Conservation (phyloP, 2,888 invertebrate species). For the Hedychridium roseum region DNA sequence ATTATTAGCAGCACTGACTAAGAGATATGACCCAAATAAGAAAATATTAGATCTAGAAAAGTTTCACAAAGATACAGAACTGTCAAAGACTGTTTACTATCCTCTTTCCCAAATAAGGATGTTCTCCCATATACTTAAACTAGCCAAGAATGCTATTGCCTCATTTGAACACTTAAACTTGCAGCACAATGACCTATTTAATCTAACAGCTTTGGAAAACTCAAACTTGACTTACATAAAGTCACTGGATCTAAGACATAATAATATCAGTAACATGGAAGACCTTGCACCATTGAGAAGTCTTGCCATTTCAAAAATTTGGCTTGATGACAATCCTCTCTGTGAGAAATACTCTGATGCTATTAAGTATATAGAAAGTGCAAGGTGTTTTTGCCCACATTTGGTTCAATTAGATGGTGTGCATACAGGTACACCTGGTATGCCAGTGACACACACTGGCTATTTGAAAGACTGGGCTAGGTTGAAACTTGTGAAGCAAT, state of each 20-base stretch:
- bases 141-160: conserved; percentile 45
- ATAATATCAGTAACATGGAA: conserved; percentile 48
- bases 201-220: conserved; percentile 37
- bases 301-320: conserved; percentile 66
- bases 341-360: conserved; percentile 72
- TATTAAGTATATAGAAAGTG: conserved; percentile 68
- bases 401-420: conserved; percentile 69
- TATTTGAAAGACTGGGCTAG: conserved; percentile 35
- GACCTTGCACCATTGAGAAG: conserved; percentile 52
- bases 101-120: conserved; percentile 65
- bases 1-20: conserved; percentile 57
- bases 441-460: conserved; percentile 41
- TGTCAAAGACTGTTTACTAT: conserved; percentile 58
- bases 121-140: conserved; percentile 63
- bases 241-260: conserved; percentile 55
- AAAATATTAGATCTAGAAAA: conserved; percentile 61
- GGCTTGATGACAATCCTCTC: conserved; percentile 76
- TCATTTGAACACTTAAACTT: conserved; percentile 48
- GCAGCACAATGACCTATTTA: conserved; percentile 45
- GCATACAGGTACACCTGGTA: conserved; percentile 28
- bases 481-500: conserved; percentile 67
- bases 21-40: conserved; percentile 53
- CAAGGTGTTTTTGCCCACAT: conserved; percentile 66
- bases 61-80: conserved; percentile 64
- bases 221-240: conserved; percentile 38